phyloP scores from a whole-genome alignment of 2,888 invertebrate species.

The Tetheella fluctuosa region DNA sequence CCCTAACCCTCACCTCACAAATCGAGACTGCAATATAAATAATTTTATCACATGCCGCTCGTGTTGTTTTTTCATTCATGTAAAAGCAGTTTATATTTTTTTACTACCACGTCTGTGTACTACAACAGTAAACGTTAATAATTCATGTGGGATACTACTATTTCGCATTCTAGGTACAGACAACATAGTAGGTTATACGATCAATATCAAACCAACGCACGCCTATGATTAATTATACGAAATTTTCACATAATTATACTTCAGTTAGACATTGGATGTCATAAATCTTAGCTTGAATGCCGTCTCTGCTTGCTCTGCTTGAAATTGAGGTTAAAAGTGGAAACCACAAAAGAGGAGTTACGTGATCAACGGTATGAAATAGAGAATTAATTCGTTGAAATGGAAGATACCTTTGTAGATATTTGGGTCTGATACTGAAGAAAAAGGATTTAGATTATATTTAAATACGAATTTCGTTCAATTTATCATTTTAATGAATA shows the following conservation, averaged over 20 bases:
- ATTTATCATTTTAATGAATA: neutral
- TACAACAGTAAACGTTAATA: neutral
- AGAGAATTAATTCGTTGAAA: constrained; percentile 37
- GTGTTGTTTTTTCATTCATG: neutral
- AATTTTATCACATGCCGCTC: neutral
- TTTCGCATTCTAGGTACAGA: neutral
- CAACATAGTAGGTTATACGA: constrained; percentile 25
- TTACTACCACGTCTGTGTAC: neutral
- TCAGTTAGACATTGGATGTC: constrained; percentile 39
- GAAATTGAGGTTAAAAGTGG: constrained; percentile 48
- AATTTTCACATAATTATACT: constrained; percentile 50
- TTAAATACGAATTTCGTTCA: neutral
- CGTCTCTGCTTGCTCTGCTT: constrained; percentile 33
- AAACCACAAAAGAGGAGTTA: constrained; percentile 44
- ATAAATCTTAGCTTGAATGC: constrained; percentile 53
- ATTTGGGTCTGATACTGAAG: constrained; percentile 22
- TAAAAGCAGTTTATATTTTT: neutral
- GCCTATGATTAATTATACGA: constrained; percentile 48
- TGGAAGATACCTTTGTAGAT: constrained; percentile 23
- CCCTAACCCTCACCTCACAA: neutral
- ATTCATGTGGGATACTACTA: neutral
- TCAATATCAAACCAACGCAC: constrained; percentile 39
- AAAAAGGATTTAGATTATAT: constrained; percentile 8
- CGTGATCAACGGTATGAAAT: constrained; percentile 41
- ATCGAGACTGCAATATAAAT: neutral